Evolutionary conservation across 2,888 invertebrate species (phyloP).

Genomic region (Mesorhabditis spiculigera): DNA sequence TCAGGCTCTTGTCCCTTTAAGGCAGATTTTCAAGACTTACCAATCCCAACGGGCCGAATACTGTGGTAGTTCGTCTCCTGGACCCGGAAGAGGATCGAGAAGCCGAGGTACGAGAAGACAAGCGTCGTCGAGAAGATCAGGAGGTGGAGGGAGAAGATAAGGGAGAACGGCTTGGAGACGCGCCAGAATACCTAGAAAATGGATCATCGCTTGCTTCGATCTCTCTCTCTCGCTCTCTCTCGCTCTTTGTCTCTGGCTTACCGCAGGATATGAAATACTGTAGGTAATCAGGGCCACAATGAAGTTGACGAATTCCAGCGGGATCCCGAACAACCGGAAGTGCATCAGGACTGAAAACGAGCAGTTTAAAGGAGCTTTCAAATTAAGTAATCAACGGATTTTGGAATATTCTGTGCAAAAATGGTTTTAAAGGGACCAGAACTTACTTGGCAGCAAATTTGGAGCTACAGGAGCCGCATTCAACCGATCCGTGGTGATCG

Average conservation of each 20-base stretch:
- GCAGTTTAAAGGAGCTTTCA: no score
- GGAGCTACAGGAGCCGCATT: constrained; percentile 50
- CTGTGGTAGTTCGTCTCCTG: constrained; percentile 57
- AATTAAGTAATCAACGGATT: no score
- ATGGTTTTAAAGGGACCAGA: no score
- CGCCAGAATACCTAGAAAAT: constrained; percentile 73
- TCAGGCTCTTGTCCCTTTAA: no score
- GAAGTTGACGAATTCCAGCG: constrained; percentile 78
- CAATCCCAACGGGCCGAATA: constrained; percentile 48
- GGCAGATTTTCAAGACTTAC: no score
- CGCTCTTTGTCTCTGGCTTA: no score
- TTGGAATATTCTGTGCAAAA: no score
- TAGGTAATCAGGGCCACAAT: constrained; percentile 75
- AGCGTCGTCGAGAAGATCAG: constrained; percentile 74
- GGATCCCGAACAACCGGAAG: constrained; percentile 65
- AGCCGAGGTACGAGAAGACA: constrained; percentile 73
- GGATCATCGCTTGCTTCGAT: neutral
- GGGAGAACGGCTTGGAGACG: constrained; percentile 73
- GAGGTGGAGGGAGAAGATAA: constrained; percentile 77
- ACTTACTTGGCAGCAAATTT: constrained; percentile 45
- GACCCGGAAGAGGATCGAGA: constrained; percentile 77
- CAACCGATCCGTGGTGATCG: constrained; percentile 48
- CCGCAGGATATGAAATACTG: constrained; percentile 73
- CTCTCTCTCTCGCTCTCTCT: no score
- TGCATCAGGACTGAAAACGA: constrained; percentile 53